Percentiles rank a stretch among this genome's conserved stretches.
These are phyloP conservation scores for Puffinus mauretanicus DNA, from an alignment of 2,113 vertebrate genomes.

Conservation along the genomic window DNA sequence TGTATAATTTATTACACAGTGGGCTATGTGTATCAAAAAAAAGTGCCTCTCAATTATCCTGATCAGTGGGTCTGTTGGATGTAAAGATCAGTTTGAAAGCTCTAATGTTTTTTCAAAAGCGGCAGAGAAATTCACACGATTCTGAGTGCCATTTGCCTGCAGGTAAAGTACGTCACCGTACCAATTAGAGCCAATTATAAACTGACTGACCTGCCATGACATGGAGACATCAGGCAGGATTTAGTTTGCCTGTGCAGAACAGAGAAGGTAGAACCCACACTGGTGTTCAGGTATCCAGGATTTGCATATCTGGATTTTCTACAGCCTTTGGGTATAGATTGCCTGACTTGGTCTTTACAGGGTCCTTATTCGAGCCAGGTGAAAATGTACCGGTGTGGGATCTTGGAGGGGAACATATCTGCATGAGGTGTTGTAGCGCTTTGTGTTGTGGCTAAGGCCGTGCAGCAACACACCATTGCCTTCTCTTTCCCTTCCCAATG, in stretches of 20 bases:
- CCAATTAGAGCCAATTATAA: constrained; percentile 9
- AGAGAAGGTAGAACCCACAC: not conserved
- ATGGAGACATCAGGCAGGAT: not conserved
- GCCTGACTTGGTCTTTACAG: not conserved
- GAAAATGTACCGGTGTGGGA: not conserved
- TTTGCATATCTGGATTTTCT: not conserved
- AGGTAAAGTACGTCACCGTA: not conserved
- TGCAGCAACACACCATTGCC: not conserved
- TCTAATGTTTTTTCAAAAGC: not conserved
- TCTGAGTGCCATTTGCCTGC: not conserved
- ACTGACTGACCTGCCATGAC: not conserved
- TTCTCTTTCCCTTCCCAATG: not conserved
- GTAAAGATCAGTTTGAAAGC: not conserved
- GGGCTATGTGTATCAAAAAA: not conserved
- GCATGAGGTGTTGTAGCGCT: not conserved
- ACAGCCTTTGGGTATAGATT: not conserved
- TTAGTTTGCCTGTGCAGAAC: not conserved
- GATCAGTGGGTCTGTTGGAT: not conserved
- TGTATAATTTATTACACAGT: not conserved
- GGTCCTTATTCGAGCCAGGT: not conserved
- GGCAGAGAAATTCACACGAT: not conserved
- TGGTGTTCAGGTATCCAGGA: not conserved
- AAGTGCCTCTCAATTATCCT: not conserved
- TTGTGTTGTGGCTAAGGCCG: not conserved
- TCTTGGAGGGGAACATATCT: not conserved